Conservation (phyloP, 37 sponge, comb jelly and placozoan genomes). For the Chondrosia reniformis region DNA sequence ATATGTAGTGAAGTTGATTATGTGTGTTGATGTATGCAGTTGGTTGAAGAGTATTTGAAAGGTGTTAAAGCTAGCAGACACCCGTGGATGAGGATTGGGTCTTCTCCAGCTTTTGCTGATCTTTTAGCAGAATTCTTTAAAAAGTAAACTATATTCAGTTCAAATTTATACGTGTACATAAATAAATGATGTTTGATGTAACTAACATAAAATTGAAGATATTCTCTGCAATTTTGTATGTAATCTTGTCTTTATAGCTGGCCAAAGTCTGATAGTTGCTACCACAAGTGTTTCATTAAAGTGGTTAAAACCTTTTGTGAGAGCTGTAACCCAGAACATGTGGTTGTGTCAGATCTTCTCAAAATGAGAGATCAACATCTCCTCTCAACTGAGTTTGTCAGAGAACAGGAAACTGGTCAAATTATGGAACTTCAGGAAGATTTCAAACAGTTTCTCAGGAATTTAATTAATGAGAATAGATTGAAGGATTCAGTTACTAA, state of each 20-base stretch:
- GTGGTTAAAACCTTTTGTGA: too few relatives aligned
- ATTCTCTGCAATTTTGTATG: too few relatives aligned
- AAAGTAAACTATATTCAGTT: not conserved
- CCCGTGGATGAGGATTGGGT: too few relatives aligned
- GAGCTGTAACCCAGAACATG: too few relatives aligned
- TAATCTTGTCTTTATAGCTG: not conserved
- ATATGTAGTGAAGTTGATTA: too few relatives aligned
- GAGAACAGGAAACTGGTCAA: constrained; percentile 8
- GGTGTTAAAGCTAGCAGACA: too few relatives aligned
- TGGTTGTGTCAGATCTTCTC: not conserved
- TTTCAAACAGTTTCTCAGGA: not conserved
- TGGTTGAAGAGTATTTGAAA: too few relatives aligned
- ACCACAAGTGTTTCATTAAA: not conserved
- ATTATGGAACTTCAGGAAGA: constrained; percentile 3
- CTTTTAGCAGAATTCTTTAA: not conserved
- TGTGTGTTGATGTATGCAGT: too few relatives aligned
- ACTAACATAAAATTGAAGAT: not conserved
- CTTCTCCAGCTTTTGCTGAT: not conserved
- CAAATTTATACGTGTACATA: not conserved
- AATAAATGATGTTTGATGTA: not conserved
- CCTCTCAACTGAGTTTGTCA: not conserved
- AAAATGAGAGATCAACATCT: not conserved
- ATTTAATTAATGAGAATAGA: too few relatives aligned
- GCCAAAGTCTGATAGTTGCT: not conserved
- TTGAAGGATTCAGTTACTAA: too few relatives aligned